These are phyloP conservation scores for Hycleus cichorii DNA, from an alignment of 1,140 invertebrate species.

Conservation along the genomic window DNA sequence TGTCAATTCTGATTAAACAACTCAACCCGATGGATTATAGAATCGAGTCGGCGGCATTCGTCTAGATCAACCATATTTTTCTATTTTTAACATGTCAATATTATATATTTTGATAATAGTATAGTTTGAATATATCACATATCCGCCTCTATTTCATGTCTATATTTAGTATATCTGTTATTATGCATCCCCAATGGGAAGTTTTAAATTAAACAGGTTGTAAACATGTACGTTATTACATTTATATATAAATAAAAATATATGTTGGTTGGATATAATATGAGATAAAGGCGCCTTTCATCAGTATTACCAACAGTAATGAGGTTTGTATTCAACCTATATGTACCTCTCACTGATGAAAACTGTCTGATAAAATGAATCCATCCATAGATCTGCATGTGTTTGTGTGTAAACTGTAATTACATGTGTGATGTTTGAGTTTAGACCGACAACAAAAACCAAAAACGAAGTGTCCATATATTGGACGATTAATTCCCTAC, in stretches of 20 bases:
- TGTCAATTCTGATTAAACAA: not conserved
- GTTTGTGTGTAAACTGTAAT: too few relatives aligned
- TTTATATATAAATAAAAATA: slow-evolving; percentile 1
- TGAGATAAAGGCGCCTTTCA: slow-evolving; percentile 2
- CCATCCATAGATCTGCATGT: too few relatives aligned
- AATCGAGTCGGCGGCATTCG: not conserved
- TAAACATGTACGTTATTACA: slow-evolving; percentile 3
- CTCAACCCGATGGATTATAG: too few relatives aligned
- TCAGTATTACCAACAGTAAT: not conserved
- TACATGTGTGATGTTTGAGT: too few relatives aligned
- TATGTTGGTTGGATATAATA: not conserved
- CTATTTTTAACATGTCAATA: slow-evolving; percentile 10
- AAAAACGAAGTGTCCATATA: too few relatives aligned
- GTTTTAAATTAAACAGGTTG: slow-evolving; percentile 16
- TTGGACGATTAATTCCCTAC: too few relatives aligned
- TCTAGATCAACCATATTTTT: slow-evolving; percentile 5
- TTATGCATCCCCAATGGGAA: not conserved
- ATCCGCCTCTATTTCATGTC: not conserved
- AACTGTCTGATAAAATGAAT: too few relatives aligned
- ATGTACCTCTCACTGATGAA: too few relatives aligned
- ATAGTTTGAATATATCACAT: not conserved
- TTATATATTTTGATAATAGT: not conserved
- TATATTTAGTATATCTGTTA: too few relatives aligned
- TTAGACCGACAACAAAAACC: too few relatives aligned
- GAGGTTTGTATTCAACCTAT: too few relatives aligned